These are phyloP conservation scores for Thalassophryne amazonica DNA, from an alignment of 2,797 vertebrate genomes.

Conservation along the genomic window DNA sequence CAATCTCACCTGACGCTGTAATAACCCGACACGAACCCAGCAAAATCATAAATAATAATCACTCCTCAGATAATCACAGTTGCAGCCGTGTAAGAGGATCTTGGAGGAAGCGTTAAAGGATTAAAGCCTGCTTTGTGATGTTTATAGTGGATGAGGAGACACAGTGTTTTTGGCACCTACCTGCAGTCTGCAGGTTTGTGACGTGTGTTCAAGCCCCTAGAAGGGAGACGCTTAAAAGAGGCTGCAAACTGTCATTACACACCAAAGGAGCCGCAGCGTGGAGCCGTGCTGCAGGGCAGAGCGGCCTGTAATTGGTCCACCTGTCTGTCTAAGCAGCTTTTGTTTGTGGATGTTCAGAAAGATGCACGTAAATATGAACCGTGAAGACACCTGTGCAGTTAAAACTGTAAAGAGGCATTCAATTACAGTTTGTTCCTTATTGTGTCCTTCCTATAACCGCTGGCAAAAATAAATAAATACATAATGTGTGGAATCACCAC, in stretches of 20 bases:
- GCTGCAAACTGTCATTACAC: slow-evolving; percentile 48
- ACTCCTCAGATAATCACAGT: too few relatives aligned
- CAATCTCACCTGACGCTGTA: too few relatives aligned
- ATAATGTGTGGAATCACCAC: too few relatives aligned
- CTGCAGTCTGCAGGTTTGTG: slow-evolving; percentile 7
- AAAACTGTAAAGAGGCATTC: not conserved
- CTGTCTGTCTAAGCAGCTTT: slow-evolving; percentile 4
- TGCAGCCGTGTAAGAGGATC: too few relatives aligned
- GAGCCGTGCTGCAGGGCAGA: not conserved
- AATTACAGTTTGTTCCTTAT: not conserved
- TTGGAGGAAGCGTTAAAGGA: too few relatives aligned
- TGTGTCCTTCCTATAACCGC: not conserved
- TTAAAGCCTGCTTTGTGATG: too few relatives aligned
- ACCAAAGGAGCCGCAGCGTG: slow-evolving; percentile 15
- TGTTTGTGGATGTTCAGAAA: slow-evolving; percentile 1
- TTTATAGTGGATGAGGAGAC: not conserved
- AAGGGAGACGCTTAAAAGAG: slow-evolving; percentile 4
- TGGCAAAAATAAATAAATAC: too few relatives aligned
- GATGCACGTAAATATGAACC: not conserved
- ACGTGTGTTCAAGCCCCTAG: not conserved
- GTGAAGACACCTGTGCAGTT: not conserved
- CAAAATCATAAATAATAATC: too few relatives aligned
- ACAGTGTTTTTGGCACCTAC: not conserved
- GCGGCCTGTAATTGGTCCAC: slow-evolving; percentile 26
- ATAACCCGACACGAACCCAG: too few relatives aligned